Evolutionary conservation across 2,888 invertebrate genomes (phyloP), one percentile per base, ranked within the genome.

Genomic region (Chironomus tentans): DNA sequence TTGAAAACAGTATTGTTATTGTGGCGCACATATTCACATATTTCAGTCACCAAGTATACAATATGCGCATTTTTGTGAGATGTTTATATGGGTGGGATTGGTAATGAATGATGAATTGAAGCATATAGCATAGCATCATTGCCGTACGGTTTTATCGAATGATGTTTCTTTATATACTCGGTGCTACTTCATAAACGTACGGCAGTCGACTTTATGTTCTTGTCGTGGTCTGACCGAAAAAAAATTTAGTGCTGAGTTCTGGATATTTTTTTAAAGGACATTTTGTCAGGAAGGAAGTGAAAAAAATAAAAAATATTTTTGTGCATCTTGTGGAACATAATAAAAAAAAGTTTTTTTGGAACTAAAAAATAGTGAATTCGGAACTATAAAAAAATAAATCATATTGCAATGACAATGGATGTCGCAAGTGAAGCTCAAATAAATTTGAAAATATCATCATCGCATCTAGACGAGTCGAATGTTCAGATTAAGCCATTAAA

Each of bases 361-460:
- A n/a, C n/a, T 21, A 65, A 65, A 65, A 65, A 65, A 6, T 38
- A 38, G 38, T 38, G 38, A 38, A 38, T 38, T 10, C 38, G 38
- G 38, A 38, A 38, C 38, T 38, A 38, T 38, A 47, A 65, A 28
- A 65, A 28, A 24, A n/a, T 15, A 13, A 61, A 73, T 85, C 85
- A 82, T 50, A 79, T 82, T 83, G 87, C 85, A 81, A 89, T 90
- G 88, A 90, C 89, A 85, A 90, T 91, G 90, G 91, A 91, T 86
- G 86, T 89, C 84, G 78, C 78, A 56, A 79, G 50, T 80, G 81
- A 81, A 28, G 80, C 80, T 68, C 81, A 80, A 73, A 85, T 86
- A 46, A 86, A 87, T 79, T 81, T 86, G 6, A 87, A 86, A 79
- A 86, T 38, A 38, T 10, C 38, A 2, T 38, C 38, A 38, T 38